Evolutionary conservation across 2,113 vertebrate genomes (phyloP), one percentile per base, ranked within the genome.

Genomic region (Megaptera novaeangliae): DNA sequence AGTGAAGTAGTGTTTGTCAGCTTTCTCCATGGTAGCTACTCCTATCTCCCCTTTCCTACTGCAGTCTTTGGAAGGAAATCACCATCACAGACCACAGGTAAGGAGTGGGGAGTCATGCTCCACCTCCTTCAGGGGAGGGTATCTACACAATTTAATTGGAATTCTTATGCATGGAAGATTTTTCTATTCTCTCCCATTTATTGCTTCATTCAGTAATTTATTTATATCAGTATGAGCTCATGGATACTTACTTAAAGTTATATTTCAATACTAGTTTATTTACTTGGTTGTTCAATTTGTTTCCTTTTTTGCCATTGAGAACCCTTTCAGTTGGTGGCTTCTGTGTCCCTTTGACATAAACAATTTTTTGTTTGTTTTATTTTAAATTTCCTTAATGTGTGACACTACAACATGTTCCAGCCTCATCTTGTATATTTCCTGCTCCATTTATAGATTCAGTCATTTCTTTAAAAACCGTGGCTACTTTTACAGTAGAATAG

Each of bases 61-160:
- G 11, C 18, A 29, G 20, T 4, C 27, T 55, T 41, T 2, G 1
- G 7, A 66, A n/a, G 27, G 5, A 88, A 66, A 34, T 46, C 20
- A 36, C 3, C n/a, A 52, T 5, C 6, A 46, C 4, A 57, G 77
- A 4, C 0, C 0, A n/a, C 20, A 8, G 20, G 11, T 52, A 59
- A 78, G 8, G 1, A 72, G 1, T 8, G 15, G 6, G 6, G 31
- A 49, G 3, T 44, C 59, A 34, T 5, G 8, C 3, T 39, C 8
- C 9, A 84, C 23, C 55, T 34, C 31, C 0, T 71, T 34, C 9
- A 49, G 5, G 27, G 5, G 8, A 57, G 44, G 68, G 14, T 13
- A 52, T 55, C 3, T 71, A 77, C 27, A 18, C 7, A n/a, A 93
- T 41, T 13, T 57, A 29, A 39, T 49, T 55, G 5, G 2, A 57